These are phyloP conservation scores for Gymnocypris eckloni DNA, from an alignment of 2,797 vertebrate species.

Conservation along the genomic window DNA sequence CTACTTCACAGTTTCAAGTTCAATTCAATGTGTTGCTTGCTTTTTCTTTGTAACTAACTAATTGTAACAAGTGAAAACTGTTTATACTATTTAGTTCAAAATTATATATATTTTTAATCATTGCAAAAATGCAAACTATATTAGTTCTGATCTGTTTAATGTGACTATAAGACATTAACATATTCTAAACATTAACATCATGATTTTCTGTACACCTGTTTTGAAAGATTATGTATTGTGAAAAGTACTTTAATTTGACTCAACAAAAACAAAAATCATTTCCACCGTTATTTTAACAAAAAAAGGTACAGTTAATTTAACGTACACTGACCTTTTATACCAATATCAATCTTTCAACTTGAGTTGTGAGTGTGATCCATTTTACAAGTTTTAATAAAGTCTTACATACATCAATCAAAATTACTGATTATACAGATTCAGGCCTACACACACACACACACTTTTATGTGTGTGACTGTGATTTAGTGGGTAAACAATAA, in stretches of 20 bases:
- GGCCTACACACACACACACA: not conserved
- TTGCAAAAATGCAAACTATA: not conserved
- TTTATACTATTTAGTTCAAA: not conserved
- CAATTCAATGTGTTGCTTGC: not conserved
- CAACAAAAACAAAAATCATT: not conserved
- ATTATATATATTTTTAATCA: not conserved
- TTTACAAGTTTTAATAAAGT: not conserved
- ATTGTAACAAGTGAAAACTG: not conserved
- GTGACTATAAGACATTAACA: not conserved
- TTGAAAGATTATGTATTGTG: not conserved
- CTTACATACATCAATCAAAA: conserved; percentile 10
- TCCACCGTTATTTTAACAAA: not conserved
- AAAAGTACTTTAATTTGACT: not conserved
- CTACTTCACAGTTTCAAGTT: not conserved
- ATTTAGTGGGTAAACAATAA: conserved; percentile 46
- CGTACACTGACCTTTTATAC: not conserved
- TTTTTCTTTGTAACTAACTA: not conserved
- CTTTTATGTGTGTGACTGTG: conserved; percentile 6
- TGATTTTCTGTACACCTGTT: not conserved
- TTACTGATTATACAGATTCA: conserved; percentile 2
- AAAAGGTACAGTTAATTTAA: not conserved
- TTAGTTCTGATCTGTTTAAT: not conserved
- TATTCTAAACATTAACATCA: not conserved
- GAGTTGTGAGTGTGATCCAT: not conserved
- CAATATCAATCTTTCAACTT: not conserved